Conservation (phyloP, 2,113 vertebrate species). For the Ranitomeya variabilis region DNA sequence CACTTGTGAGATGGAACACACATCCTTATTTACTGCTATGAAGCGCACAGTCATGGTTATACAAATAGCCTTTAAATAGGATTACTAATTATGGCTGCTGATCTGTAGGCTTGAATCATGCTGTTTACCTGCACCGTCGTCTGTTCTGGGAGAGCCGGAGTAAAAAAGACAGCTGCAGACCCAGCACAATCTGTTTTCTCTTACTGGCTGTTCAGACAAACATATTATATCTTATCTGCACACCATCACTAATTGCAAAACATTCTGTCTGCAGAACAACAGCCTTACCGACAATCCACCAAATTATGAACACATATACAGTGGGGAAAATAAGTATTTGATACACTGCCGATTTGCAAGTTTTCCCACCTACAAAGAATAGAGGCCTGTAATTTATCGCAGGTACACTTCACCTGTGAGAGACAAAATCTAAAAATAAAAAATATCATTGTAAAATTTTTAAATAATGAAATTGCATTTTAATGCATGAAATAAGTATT, state of each 20-base stretch:
- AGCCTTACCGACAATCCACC: not conserved
- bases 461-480: no score
- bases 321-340: no score
- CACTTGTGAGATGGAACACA: not conserved
- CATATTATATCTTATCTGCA: not conserved
- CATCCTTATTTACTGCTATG: not conserved
- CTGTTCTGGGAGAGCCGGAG: not conserved
- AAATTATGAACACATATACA: no score
- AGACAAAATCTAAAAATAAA: no score
- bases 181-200: not conserved
- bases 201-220: not conserved
- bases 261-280: no score
- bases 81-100: conserved; percentile 15
- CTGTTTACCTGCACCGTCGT: conserved; percentile 2
- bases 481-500: no score
- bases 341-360: no score
- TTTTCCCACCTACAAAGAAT: no score
- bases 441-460: no score
- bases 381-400: no score
- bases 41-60: conserved; percentile 11
- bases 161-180: not conserved
- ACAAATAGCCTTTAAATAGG: conserved; percentile 9
- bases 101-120: not conserved
- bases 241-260: not conserved
- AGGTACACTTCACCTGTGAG: no score